These are phyloP conservation scores for Gryon sp. DNA, from an alignment of 1,140 invertebrate species.

Conservation along the genomic window DNA sequence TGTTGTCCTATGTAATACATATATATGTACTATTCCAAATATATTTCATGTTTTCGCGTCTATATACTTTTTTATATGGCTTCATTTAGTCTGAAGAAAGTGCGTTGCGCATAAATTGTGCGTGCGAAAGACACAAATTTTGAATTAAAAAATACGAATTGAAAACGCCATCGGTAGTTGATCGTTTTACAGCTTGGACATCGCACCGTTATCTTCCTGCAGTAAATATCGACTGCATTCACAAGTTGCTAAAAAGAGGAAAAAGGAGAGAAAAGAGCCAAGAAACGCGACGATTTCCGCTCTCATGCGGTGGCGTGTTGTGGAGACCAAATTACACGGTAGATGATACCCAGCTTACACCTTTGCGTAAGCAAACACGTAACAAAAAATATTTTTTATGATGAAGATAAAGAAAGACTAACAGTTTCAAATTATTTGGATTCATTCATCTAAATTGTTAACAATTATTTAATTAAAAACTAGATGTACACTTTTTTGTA, in stretches of 20 bases:
- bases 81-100: conserved; percentile 9
- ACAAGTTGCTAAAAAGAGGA: conserved; percentile 25
- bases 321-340: conserved; percentile 71
- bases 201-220: conserved; percentile 54
- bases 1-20: no score
- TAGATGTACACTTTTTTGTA: no score
- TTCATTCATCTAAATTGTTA: no score
- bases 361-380: conserved; percentile 8
- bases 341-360: conserved; percentile 66
- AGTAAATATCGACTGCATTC: conserved; percentile 36
- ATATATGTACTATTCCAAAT: no score
- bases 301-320: conserved; percentile 67
- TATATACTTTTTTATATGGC: not conserved
- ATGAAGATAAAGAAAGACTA: not conserved
- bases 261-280: conserved; percentile 28
- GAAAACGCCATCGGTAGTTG: conserved; percentile 24
- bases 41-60: no score
- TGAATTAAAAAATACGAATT: conserved; percentile 19
- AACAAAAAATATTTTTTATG: conserved; percentile 1
- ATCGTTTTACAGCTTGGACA: conserved; percentile 46
- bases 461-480: no score
- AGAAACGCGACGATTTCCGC: conserved; percentile 64
- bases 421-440: no score
- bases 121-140: conserved; percentile 51
- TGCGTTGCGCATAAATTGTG: conserved; percentile 45